phyloP scores from a whole-genome alignment of 2,888 invertebrate genomes.

The Gandaritis pyraliata region DNA sequence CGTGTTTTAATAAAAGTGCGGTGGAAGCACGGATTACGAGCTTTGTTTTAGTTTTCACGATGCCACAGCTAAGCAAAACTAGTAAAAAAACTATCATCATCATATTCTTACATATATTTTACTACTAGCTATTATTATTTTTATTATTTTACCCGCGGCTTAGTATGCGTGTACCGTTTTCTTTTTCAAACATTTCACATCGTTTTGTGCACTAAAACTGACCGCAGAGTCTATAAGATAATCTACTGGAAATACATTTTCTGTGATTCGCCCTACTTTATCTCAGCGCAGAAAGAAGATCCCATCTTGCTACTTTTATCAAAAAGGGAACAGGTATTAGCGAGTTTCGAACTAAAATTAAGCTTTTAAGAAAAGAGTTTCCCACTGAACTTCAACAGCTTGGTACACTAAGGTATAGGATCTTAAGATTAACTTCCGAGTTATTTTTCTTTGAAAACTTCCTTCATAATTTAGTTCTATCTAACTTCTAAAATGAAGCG shows the following conservation, averaged over 20 bases:
- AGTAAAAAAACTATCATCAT: neutral
- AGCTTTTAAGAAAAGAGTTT: conserved; percentile 39
- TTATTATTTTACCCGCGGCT: too few relatives aligned
- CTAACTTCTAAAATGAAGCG: conserved; percentile 5
- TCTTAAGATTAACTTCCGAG: conserved; percentile 23
- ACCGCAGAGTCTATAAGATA: conserved; percentile 6
- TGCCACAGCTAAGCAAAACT: conserved; percentile 9
- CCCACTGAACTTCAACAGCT: conserved; percentile 34
- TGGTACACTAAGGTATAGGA: conserved; percentile 27
- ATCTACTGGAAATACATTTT: conserved; percentile 4
- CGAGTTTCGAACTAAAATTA: conserved; percentile 42
- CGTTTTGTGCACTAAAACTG: too few relatives aligned
- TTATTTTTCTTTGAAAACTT: conserved; percentile 25
- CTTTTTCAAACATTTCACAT: too few relatives aligned
- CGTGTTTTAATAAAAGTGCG: conserved; percentile 24
- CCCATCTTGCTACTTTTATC: conserved; percentile 29
- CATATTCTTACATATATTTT: neutral
- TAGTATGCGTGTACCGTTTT: too few relatives aligned
- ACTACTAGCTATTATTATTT: too few relatives aligned
- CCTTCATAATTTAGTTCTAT: conserved; percentile 12
- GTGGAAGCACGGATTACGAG: conserved; percentile 15
- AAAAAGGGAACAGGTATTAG: conserved; percentile 38
- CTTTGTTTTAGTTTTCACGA: conserved; percentile 20
- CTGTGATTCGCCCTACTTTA: conserved; percentile 32
- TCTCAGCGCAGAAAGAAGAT: conserved; percentile 25